These are phyloP conservation scores for Melikaiella ostensackeni DNA, from an alignment of 2,888 invertebrate genomes.

Conservation along the genomic window DNA sequence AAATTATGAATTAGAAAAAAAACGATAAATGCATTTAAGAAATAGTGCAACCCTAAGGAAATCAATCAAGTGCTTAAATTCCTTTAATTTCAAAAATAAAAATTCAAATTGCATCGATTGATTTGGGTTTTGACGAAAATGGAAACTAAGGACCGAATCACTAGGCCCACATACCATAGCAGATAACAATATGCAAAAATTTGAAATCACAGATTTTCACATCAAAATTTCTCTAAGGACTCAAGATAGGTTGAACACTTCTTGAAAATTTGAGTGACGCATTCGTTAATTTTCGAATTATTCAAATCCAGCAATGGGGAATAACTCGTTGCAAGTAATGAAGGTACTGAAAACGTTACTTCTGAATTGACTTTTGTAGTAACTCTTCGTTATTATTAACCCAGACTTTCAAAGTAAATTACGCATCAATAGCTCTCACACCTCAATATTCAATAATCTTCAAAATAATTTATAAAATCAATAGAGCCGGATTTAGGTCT, in stretches of 20 bases:
- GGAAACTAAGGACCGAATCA: constrained; percentile 1
- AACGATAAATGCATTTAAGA: constrained; percentile 7
- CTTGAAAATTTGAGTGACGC: constrained; percentile 17
- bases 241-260: neutral
- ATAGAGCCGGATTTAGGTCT: too few species aligned
- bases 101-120: neutral
- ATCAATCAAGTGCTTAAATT: neutral
- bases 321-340: neutral
- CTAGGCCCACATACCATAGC: neutral
- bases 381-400: neutral
- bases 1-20: neutral
- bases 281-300: neutral
- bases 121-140: neutral
- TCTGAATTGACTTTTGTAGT: neutral
- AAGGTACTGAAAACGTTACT: neutral
- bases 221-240: neutral
- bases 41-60: neutral
- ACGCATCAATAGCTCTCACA: too few species aligned
- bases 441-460: too few species aligned
- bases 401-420: neutral
- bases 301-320: neutral
- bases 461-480: too few species aligned
- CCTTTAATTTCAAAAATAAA: neutral
- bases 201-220: constrained; percentile 27
- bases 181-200: neutral